Evolutionary conservation across 1,140 invertebrate genomes (phyloP), one percentile per base, ranked within the genome.

Genomic region (Tachypleus tridentatus): DNA sequence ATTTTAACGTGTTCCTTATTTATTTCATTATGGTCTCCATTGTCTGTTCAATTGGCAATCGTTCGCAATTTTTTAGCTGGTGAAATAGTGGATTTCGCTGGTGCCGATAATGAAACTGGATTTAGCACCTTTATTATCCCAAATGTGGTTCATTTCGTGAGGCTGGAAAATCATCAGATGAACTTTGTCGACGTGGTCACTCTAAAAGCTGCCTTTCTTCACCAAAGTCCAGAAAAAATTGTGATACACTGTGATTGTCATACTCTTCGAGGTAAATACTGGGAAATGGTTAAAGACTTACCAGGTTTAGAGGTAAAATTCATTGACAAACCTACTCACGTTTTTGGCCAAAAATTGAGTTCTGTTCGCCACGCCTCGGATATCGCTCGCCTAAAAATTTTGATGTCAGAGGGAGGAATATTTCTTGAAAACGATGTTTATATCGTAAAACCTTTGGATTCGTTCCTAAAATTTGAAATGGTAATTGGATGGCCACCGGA

Each of bases 381-480:
- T 68, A 70, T 79, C 10, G 71, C 72, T 11, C 67, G 78, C 47
- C 66, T 79, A 7, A 61, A 71, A 56, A 67, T 78, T 6, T 62
- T 79, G 7, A 72, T 70, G 69, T 57, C 70, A 64, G 72, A 71
- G 62, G 78, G 78, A 29, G 78, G 78, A 9, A 77, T 79, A 52
- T 78, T 73, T 65, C 64, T 79, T 3, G 78, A 79, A 65, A 74
- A 73, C 56, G 78, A 79, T 71, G 70, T 73, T 10, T 70, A 76
- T 57, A 67, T 79, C 48, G 67, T 79, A 5, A 73, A 76, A 59
- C 68, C 71, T 3, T 71, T 80, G 51, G 68, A 79, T 65, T 58
- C 71, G 51, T 78, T 75, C 63, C 67, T 74, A 49, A 69, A 69
- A 58, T 78, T 72, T 67, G 77, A 78, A 71, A 75, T 77, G 70